Conservation (phyloP, 2,888 invertebrate species). For the Strigamia transsilvanica region DNA sequence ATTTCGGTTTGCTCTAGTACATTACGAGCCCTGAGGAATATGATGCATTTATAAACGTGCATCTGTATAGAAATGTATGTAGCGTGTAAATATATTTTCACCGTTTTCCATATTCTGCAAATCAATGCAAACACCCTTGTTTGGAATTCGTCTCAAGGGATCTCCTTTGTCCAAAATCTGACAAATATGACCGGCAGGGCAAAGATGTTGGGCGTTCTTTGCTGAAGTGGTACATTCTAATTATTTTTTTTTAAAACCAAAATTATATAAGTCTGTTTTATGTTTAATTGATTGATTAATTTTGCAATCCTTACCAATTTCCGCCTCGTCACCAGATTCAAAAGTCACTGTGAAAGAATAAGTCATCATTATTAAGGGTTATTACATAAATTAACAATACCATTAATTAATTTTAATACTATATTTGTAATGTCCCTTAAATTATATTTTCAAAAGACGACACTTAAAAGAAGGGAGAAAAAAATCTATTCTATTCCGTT, state of each 20-base stretch:
- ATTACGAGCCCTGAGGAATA: no score
- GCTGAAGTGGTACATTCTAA: conserved; percentile 32
- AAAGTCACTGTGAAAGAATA: conserved; percentile 1
- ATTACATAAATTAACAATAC: no score
- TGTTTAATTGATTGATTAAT: no score
- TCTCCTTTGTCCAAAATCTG: conserved; percentile 37
- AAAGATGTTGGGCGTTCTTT: background rate
- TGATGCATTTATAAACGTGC: no score
- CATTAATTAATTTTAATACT: no score
- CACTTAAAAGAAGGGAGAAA: background rate
- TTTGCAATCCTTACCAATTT: conserved; percentile 22
- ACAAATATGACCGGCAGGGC: conserved; percentile 1
- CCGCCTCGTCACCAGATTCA: conserved; percentile 11
- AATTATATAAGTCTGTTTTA: background rate
- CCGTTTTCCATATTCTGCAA: background rate
- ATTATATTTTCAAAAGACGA: background rate
- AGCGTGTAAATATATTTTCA: background rate
- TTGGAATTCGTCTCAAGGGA: conserved; percentile 31
- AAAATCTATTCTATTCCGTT: background rate
- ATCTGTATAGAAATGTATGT: no score
- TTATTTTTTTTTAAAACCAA: background rate
- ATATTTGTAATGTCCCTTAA: no score
- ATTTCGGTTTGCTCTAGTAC: no score
- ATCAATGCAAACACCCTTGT: conserved; percentile 25
- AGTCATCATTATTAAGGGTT: background rate